A percentile compares a stretch with the other conserved stretches of the same genome.
Evolutionary conservation across 2,797 vertebrate genomes (phyloP).

Genomic region (Mycteria americana): DNA sequence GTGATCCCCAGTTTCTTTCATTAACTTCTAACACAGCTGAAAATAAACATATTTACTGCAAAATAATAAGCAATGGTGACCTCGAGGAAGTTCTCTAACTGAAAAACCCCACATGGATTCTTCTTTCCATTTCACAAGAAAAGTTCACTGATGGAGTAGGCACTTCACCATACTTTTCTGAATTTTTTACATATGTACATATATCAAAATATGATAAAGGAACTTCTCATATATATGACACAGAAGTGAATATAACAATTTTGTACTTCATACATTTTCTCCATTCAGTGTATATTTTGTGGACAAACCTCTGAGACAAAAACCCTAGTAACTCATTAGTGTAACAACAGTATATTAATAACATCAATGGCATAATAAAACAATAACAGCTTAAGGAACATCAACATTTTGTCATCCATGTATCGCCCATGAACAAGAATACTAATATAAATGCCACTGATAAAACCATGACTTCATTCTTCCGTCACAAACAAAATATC

Average conservation of each 20-base stretch:
- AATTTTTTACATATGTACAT: neutral
- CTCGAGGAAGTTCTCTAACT: neutral
- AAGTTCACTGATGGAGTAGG: neutral
- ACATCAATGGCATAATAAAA: neutral
- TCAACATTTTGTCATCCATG: conserved; percentile 24
- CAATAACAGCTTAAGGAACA: conserved; percentile 10
- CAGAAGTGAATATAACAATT: neutral
- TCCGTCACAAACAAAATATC: neutral
- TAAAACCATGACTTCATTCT: conserved; percentile 14
- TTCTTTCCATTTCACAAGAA: neutral
- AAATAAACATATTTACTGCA: neutral
- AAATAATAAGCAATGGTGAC: neutral
- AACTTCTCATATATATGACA: neutral
- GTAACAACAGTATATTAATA: neutral
- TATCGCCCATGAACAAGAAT: neutral
- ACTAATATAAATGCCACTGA: neutral
- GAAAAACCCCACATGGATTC: neutral
- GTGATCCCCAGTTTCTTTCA: neutral
- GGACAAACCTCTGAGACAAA: neutral
- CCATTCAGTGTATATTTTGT: neutral
- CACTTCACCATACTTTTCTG: neutral
- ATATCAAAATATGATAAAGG: neutral
- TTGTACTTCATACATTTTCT: neutral
- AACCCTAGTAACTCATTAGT: neutral
- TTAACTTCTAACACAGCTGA: neutral